Evolutionary conservation across 2,888 invertebrate genomes (phyloP), one percentile per base, ranked within the genome.

Genomic region (Colletes collaris): DNA sequence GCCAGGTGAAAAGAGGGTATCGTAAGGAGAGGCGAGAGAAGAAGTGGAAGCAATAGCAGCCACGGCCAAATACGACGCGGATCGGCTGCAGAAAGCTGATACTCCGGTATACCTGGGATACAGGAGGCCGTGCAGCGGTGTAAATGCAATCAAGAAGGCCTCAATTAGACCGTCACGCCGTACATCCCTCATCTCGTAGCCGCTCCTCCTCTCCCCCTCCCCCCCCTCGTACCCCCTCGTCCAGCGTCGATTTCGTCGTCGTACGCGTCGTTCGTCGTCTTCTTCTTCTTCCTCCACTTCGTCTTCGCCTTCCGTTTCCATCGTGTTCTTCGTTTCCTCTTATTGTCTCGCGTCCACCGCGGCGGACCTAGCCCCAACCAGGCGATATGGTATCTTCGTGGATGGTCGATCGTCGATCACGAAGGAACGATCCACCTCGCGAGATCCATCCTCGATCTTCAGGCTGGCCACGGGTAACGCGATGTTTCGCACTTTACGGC

Each of bases 101-200:
- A 80, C 80, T 27, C 27, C 55, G 82, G 82, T 60, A 80, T 83
- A 86, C 84, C 79, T 76, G 82, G 82, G 80, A 86, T 87, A 87
- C 89, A 79, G 89, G 88, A 88, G 89, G 89, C 89, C 79, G 87
- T 80, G 85, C 87, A 83, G 86, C 90, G 91, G 91, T 91, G 91
- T 91, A 91, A 91, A 91, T 91, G 91, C 90, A 91, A 91, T 91
- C 91, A 91, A 91, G 91, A 90, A 91, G 90, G 88, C 91, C 91
- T 91, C 91, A 91, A 91, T 91, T 91, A 91, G 90, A 91, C 91
- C 91, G 91, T 91, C 91, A 91, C 91, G 91, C 88, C 89, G 91
- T 89, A 88, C 90, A 91, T 91, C 90, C 90, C 88, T 91, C 91
- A 91, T 91, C 90, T 87, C 87, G 73, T 79, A 88, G 82, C 80